Base-by-base conservation (phyloP, 2,888 invertebrate genomes). In the Agrotis segetum region DNA sequence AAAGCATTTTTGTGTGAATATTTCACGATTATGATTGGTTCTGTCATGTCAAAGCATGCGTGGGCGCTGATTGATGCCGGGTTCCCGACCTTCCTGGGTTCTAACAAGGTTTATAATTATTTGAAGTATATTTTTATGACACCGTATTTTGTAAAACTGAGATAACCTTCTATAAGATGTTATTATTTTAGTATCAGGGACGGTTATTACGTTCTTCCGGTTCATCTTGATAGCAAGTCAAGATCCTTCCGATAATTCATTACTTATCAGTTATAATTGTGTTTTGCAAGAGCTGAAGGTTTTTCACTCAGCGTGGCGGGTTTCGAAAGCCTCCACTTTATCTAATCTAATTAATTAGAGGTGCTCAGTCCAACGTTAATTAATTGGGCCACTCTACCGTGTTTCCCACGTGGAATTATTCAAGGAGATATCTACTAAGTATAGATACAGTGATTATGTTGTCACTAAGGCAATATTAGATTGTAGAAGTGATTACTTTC, bases 341-440 rank as follows among this genome's bases (percentile, higher is more conserved):
- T 92, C 91, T 85, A 89, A 91, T 92, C 77, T 83, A 82, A 79
- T 87, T 91, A 91, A 92, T 93, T 90, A 89, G 84, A 69, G 77
- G 74, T 77, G 79, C 74, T 79, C 60, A 72, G 71, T 68, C 79
- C 74, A 68, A 68, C 65, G 62, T 80, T 85, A 83, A 88, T 86
- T 90, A 89, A 88, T 86, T 83, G 76, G 74, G 52, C 70, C 80
- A 71, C 74, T 87, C 76, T 86, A 74, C 84, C 86, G 79, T 87
- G 74, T 73, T 83, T 86, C 86, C 86, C 86, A 81, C 68, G 40
- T 40, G 53, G 44, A 53, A 46, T 69, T 77, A 72, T 70, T 50
- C 17, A 63, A 53, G 13, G 47, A n/a, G 19, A n/a, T 6, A 24
- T 29, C 3, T 13, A 50, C 40, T 19, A 55, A 29, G n/a, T 40